These are phyloP conservation scores for Tetanocera ferruginea DNA, from an alignment of 2,888 invertebrate genomes.

Conservation along the genomic window DNA sequence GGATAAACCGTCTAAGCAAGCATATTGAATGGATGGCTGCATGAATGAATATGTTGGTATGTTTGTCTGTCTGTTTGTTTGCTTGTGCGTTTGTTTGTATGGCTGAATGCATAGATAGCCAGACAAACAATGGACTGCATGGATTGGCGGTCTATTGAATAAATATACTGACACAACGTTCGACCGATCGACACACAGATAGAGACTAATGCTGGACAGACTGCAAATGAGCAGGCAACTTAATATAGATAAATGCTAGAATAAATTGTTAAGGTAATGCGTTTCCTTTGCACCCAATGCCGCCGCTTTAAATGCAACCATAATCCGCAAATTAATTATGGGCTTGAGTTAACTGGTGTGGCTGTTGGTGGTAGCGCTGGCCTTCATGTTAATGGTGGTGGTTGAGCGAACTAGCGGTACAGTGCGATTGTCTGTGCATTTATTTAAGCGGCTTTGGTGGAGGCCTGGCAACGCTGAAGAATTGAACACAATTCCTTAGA, in stretches of 20 bases:
- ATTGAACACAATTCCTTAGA: conserved; percentile 10
- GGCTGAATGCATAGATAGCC: neutral
- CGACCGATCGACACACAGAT: neutral
- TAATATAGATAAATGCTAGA: neutral
- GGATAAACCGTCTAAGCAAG: conserved; percentile 53
- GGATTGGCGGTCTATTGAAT: neutral
- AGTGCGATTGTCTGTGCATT: neutral
- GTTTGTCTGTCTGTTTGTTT: neutral
- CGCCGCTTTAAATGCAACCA: conserved; percentile 14
- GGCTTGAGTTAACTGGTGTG: conserved; percentile 28
- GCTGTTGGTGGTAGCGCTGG: neutral
- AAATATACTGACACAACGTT: neutral
- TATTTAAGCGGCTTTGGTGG: conserved; percentile 1
- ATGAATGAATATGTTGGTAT: conserved; percentile 8
- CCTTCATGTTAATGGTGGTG: neutral
- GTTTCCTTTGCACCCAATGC: neutral
- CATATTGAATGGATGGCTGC: conserved; percentile 56
- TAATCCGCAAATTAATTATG: conserved; percentile 45
- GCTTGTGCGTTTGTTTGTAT: neutral
- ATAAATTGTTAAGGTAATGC: neutral
- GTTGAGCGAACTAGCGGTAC: neutral
- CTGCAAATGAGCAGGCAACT: conserved; percentile 16
- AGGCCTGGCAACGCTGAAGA: neutral
- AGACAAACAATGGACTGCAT: neutral
- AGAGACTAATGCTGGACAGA: neutral